A percentile compares a stretch with the other conserved stretches of the same genome.
phyloP scores from a whole-genome alignment of 2,888 invertebrate genomes.

The Notodonta ziczac region DNA sequence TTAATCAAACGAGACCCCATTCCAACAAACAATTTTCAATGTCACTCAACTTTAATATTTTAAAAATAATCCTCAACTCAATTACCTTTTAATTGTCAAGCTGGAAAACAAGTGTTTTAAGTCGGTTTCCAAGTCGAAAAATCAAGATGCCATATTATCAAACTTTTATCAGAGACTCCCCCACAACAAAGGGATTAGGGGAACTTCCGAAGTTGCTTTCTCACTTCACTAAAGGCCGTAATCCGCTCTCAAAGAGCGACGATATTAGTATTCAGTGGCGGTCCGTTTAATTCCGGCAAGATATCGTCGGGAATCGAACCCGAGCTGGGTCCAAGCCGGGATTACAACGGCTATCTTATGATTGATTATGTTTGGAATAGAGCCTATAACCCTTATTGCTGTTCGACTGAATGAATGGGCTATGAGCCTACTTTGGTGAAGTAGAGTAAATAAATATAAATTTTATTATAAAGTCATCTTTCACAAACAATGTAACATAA shows the following conservation, averaged over 20 bases:
- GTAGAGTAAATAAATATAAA: no score
- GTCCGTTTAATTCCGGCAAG: constrained; percentile 12
- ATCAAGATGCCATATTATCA: constrained; percentile 1
- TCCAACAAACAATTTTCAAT: no score
- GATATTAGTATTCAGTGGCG: constrained; percentile 14
- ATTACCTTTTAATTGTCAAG: constrained; percentile 2
- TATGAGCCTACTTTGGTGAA: no score
- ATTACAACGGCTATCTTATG: constrained; percentile 13
- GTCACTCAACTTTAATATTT: no score
- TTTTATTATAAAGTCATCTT: no score
- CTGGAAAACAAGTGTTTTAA: background rate
- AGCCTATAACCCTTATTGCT: background rate
- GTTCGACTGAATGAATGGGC: no score
- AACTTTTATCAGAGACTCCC: constrained; percentile 2
- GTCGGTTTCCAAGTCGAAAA: background rate
- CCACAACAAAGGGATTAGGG: constrained; percentile 4
- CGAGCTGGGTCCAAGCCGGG: constrained; percentile 7
- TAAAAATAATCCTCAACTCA: constrained; percentile 5
- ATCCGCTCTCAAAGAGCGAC: constrained; percentile 8
- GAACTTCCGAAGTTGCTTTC: constrained; percentile 5
- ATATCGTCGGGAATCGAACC: constrained; percentile 14
- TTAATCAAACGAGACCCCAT: no score
- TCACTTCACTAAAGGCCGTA: constrained; percentile 8
- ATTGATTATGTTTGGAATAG: constrained; percentile 12
- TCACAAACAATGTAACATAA: no score